phyloP scores from a whole-genome alignment of 2,113 vertebrate genomes.

The Progne subis region DNA sequence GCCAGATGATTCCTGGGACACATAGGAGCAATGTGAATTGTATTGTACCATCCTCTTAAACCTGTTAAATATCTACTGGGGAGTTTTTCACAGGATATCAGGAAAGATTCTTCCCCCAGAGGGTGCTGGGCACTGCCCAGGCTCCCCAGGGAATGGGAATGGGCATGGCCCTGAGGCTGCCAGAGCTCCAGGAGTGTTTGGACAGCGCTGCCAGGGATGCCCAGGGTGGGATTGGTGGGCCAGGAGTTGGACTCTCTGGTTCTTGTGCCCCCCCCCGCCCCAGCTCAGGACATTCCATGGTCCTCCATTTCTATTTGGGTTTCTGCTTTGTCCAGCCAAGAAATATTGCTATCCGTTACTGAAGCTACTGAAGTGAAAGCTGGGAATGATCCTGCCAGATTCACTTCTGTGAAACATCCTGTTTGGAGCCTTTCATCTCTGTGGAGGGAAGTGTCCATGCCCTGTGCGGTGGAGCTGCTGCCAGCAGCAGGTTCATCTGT shows the following conservation, averaged over 20 bases:
- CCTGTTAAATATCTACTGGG: background rate
- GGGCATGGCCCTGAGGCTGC: background rate
- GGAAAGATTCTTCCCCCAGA: background rate
- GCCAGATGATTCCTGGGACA: rapidly evolving
- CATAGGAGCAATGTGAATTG: background rate
- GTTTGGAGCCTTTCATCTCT: background rate
- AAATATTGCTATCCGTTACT: background rate
- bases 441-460: background rate
- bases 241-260: background rate
- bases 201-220: background rate
- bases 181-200: background rate
- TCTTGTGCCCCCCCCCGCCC: background rate
- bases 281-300: background rate
- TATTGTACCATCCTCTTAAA: background rate
- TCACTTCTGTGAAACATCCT: background rate
- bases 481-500: background rate
- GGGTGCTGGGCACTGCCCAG: background rate
- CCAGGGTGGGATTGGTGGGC: background rate
- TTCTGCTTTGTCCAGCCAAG: background rate
- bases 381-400: background rate
- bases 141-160: background rate
- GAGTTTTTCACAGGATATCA: background rate
- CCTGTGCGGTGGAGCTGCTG: background rate
- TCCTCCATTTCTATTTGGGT: background rate
- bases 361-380: background rate